phyloP scores from a whole-genome alignment of 2,797 vertebrate species.

The Salarias fasciatus region DNA sequence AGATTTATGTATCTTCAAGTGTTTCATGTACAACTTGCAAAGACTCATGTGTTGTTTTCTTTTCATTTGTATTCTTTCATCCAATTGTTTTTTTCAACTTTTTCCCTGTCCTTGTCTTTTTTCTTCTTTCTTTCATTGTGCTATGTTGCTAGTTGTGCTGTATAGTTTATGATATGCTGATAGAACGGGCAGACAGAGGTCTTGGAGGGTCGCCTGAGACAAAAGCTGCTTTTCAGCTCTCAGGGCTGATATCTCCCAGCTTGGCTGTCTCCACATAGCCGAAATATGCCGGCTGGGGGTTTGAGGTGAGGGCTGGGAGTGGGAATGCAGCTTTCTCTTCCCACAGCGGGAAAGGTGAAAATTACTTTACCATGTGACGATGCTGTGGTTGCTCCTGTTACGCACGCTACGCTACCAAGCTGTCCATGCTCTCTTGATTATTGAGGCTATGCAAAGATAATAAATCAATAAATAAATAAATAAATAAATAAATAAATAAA shows the following conservation, averaged over 20 bases:
- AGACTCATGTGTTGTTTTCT: slow-evolving; percentile 42
- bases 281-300: slow-evolving; percentile 58
- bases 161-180: slow-evolving; percentile 74
- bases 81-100: slow-evolving; percentile 33
- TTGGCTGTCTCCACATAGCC: slow-evolving; percentile 56
- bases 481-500: too few relatives aligned
- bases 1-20: slow-evolving; percentile 5
- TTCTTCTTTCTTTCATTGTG: neutral
- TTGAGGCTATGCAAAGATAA: slow-evolving; percentile 41
- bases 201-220: slow-evolving; percentile 55
- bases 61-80: slow-evolving; percentile 50
- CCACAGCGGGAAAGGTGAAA: slow-evolving; percentile 72
- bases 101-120: slow-evolving; percentile 15
- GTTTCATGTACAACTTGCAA: slow-evolving; percentile 33
- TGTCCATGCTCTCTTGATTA: slow-evolving; percentile 40
- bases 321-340: slow-evolving; percentile 58
- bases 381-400: slow-evolving; percentile 38
- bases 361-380: slow-evolving; percentile 75
- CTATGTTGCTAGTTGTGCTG: slow-evolving; percentile 48
- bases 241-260: slow-evolving; percentile 56
- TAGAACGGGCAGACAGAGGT: slow-evolving; percentile 55
- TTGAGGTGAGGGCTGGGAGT: slow-evolving; percentile 45
- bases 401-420: slow-evolving; percentile 45
- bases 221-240: slow-evolving; percentile 77
- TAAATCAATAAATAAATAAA: slow-evolving; percentile 20